Percentiles rank a stretch among this genome's conserved stretches.
Conservation (phyloP, 2,797 vertebrate species). For the Mastacembelus armatus region DNA sequence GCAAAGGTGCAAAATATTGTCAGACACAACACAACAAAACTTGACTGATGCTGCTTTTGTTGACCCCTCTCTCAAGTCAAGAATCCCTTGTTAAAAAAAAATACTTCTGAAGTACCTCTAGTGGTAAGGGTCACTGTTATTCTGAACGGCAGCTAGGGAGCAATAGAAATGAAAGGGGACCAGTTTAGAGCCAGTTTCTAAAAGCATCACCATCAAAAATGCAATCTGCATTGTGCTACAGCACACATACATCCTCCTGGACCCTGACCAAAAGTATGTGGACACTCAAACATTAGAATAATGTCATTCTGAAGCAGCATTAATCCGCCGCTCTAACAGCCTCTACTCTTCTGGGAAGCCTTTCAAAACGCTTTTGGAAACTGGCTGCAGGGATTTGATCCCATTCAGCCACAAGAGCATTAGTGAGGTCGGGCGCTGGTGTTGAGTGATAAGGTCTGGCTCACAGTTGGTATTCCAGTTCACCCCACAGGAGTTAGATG, state of each 20-base stretch:
- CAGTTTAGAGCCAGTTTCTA: too few species aligned
- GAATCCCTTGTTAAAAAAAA: too few species aligned
- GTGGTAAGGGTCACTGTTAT: too few species aligned
- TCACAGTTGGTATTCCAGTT: slow-evolving; percentile 14
- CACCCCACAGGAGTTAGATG: slow-evolving; percentile 21
- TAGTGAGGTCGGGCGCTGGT: slow-evolving; percentile 29
- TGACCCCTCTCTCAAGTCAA: too few species aligned
- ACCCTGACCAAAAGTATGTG: background rate
- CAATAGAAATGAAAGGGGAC: too few species aligned
- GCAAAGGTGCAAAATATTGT: too few species aligned
- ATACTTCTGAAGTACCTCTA: too few species aligned
- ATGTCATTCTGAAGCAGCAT: slow-evolving; percentile 6
- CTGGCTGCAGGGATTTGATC: slow-evolving; percentile 36
- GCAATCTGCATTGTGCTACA: background rate
- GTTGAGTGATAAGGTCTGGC: slow-evolving; percentile 33
- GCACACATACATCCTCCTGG: background rate
- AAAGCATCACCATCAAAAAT: background rate
- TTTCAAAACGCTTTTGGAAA: slow-evolving; percentile 35
- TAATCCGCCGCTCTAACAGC: slow-evolving; percentile 16
- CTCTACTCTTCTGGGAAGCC: slow-evolving; percentile 19
- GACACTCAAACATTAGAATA: background rate
- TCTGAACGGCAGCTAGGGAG: too few species aligned
- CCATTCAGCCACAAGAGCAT: slow-evolving; percentile 34
- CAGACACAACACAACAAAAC: too few species aligned
- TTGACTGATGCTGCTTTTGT: too few species aligned